Base-by-base conservation (phyloP, 2,888 invertebrate genomes). In the Netelia fuscicornis region DNA sequence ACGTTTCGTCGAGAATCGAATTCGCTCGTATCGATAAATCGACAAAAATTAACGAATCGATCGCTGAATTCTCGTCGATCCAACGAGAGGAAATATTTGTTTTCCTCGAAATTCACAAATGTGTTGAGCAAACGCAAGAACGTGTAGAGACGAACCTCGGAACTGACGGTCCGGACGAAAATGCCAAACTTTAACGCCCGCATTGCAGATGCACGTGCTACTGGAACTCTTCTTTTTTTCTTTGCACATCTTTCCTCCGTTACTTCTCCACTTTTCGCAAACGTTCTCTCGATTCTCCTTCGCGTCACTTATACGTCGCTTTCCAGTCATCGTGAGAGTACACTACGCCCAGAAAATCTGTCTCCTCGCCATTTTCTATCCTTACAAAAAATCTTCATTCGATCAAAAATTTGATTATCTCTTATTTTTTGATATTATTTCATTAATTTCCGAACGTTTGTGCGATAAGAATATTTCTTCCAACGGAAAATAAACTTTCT, bases 191-290 rank as follows among this genome's bases (percentile, higher is more conserved):
- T 37, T 84, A n/a, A 77, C 80, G 89, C 87, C 91, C 89, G 91
- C 91, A 91, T 90, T 91, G 91, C 91, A 86, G 91, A 90, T 89
- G 88, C 90, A 90, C 91, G 90, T 91, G 88, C 89, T 84, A 71
- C 67, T 62, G 25, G 54, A 62, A 17, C 58, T 81, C 58, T 65
- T 71, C 11, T 64, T 68, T 84, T 76, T 48, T 67, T 62, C 75
- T 68, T 52, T 72, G 58, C 0, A 8, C 58, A 17, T 52, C 23
- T 70, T 74, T 65, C 71, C 64, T 37, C 20, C 30, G 56, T 71
- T 56, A 54, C 48, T 58, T 65, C 70, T 42, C 37, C 52, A 20
- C 20, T 54, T 80, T 76, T 60, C 67, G 23, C 82, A 54, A 64
- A 77, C 74, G 30, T 80, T 60, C 48, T 30, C 54, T 79, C 79